phyloP scores from a whole-genome alignment of 1,140 invertebrate genomes.

The Trichonephila clavipes region DNA sequence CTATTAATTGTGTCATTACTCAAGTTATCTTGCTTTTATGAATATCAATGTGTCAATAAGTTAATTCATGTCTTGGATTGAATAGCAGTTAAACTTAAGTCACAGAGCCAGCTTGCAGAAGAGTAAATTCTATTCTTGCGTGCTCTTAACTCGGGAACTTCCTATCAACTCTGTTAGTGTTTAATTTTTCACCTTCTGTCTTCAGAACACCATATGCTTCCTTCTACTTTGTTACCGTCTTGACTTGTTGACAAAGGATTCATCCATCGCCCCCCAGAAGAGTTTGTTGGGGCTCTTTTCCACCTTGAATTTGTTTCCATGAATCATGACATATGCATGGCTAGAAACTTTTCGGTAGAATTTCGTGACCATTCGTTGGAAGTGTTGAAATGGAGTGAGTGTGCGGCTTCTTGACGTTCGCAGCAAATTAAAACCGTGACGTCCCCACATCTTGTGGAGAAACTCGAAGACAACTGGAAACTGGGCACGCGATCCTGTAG shows the following conservation, averaged over 20 bases:
- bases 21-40: no score
- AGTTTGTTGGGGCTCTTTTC: neutral
- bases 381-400: constrained; percentile 56
- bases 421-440: constrained; percentile 49
- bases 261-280: neutral
- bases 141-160: neutral
- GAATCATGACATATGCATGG: neutral
- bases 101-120: no score
- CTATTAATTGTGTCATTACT: no score
- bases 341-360: constrained; percentile 40
- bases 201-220: neutral
- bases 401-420: constrained; percentile 47
- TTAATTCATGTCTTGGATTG: no score
- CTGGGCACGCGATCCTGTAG: constrained; percentile 32
- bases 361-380: constrained; percentile 50
- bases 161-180: neutral
- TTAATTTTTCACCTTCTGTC: constrained; percentile 27
- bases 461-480: constrained; percentile 57
- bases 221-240: neutral
- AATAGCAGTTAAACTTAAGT: no score
- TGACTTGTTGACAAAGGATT: constrained; percentile 55
- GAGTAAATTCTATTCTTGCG: neutral
- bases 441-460: constrained; percentile 4
- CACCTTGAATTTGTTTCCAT: constrained; percentile 7
- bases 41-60: no score